Evolutionary conservation across 53 echinoderm and acorn worm species (phyloP), one percentile per base, ranked within the genome.

Genomic region (Zoroaster sp.): DNA sequence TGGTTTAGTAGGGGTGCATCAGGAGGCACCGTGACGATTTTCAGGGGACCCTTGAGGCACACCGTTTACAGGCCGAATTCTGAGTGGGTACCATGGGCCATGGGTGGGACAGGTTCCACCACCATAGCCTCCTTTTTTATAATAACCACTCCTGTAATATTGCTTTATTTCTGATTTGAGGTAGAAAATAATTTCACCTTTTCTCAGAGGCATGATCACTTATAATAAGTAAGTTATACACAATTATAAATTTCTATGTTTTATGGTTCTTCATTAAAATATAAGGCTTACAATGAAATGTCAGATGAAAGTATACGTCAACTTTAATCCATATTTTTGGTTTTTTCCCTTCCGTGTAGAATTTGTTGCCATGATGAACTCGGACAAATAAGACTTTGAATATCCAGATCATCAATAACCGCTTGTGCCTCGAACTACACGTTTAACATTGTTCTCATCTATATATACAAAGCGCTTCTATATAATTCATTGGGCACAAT

Each of bases 331-430:
- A 10, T 9, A 39, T 15, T 28, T 9, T 23, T 59, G 38, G 74
- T 25, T 14, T 74, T 15, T 47, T 12, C 12, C 42, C n/a, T 74
- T 18, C 51, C 59, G 32, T 66, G 18, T 68, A 89, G 89, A 91
- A 78, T 87, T 91, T 49, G 78, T 89, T 18, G 87, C 53, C 34
- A 91, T 78, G 86, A 87, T 91, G 86, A 87, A 43, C 43, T 81
- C 67, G 65, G 67, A 81, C 81, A 87, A 87, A 63, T 87, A 63
- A 87, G 34, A 74, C 15, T 9, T 40, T 21, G 23, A 7, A 42
- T 41, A 40, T 30, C 23, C 21, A 40, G 23, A 43, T 37, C 66
- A 40, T 28, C 66, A 66, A 63, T 12, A 81, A 81, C 81, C 81
- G 55, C 67, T 81, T 67, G 81, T 81, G 81, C 81, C 81, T 81